Percentiles rank a stretch among this genome's conserved stretches.
Evolutionary conservation across 2,888 invertebrate genomes (phyloP).

Genomic region (Chrysolina haemoptera): DNA sequence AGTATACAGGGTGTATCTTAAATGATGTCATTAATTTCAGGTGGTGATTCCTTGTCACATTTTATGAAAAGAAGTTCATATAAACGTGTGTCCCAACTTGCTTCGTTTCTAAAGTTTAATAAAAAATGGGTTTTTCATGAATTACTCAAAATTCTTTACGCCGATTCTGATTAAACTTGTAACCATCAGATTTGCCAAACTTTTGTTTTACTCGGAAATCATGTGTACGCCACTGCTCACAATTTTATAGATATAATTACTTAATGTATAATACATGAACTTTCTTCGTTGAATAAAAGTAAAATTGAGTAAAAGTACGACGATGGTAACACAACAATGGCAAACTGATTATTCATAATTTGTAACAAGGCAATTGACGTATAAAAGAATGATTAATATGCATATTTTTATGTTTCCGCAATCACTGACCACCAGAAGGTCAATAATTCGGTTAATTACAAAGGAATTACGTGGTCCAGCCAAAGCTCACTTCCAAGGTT

Average conservation of each 20-base stretch:
- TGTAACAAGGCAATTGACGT: constrained; percentile 13
- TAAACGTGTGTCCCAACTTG: too few relatives aligned
- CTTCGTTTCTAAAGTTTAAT: too few relatives aligned
- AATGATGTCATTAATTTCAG: too few relatives aligned
- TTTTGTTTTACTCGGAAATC: background rate
- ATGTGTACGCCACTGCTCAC: constrained; percentile 14
- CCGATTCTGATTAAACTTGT: too few relatives aligned
- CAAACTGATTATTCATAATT: constrained; percentile 23
- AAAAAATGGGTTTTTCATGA: too few relatives aligned
- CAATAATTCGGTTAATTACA: background rate
- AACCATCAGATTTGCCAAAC: too few relatives aligned
- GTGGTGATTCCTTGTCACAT: too few relatives aligned
- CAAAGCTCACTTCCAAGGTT: background rate
- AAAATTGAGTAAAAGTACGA: constrained; percentile 38
- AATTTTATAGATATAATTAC: background rate
- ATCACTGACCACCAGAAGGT: constrained; percentile 14
- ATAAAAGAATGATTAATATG: constrained; percentile 7
- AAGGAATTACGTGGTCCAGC: background rate
- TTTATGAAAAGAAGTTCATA: too few relatives aligned
- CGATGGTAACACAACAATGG: constrained; percentile 27
- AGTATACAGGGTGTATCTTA: too few relatives aligned
- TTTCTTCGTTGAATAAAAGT: constrained; percentile 35
- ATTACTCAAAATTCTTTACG: too few relatives aligned
- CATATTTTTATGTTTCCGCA: constrained; percentile 24
- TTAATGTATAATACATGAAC: constrained; percentile 36